phyloP scores from a whole-genome alignment of 2,113 vertebrate genomes.

The Ginglymostoma cirratum region DNA sequence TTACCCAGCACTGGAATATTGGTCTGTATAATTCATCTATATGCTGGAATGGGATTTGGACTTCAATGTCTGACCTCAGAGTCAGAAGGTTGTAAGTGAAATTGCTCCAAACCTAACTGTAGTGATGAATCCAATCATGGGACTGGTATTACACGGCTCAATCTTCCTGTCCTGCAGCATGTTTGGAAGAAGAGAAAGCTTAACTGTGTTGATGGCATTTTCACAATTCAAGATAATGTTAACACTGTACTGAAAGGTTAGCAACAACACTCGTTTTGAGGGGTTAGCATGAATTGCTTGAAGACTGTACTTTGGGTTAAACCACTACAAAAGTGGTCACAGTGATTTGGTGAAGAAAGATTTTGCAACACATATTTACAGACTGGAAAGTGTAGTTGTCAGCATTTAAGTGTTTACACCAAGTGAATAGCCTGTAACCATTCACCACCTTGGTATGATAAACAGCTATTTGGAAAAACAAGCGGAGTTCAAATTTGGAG shows the following conservation, averaged over 20 bases:
- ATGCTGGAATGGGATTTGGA: background rate
- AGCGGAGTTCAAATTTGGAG: background rate
- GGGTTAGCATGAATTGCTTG: background rate
- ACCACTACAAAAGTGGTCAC: background rate
- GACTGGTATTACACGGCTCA: background rate
- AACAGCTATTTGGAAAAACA: background rate
- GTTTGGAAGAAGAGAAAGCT: background rate
- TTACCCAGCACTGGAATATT: background rate
- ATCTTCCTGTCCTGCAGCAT: background rate
- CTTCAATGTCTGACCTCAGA: background rate
- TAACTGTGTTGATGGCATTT: background rate
- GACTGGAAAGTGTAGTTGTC: background rate
- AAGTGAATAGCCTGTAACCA: background rate
- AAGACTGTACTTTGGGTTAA: background rate
- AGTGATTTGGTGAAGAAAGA: background rate
- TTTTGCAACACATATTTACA: background rate
- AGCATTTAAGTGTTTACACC: background rate
- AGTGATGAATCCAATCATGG: background rate
- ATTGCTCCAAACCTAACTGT: background rate
- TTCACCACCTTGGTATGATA: background rate
- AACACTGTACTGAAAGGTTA: background rate
- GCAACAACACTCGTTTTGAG: too few relatives aligned
- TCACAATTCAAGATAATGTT: background rate
- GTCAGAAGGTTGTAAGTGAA: background rate
- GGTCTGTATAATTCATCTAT: background rate